phyloP scores from a whole-genome alignment of 2,888 invertebrate genomes.

The Tholera decimalis region DNA sequence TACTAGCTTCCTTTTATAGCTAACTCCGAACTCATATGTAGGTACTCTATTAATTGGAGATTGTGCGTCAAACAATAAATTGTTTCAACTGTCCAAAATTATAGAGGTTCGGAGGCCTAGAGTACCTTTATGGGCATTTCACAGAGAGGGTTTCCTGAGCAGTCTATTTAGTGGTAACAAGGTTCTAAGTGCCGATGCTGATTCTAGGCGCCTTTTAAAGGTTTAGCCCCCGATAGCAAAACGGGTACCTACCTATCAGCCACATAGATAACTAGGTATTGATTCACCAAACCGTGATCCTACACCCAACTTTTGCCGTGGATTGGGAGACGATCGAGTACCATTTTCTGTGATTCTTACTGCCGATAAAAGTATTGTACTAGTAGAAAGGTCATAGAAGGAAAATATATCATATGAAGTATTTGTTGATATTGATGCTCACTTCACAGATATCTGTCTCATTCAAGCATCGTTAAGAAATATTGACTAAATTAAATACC shows the following conservation, averaged over 20 bases:
- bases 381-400: no score
- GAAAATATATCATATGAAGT: no score
- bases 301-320: background rate
- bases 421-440: background rate
- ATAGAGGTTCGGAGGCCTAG: no score
- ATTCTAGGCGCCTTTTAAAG: no score
- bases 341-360: background rate
- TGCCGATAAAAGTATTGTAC: no score
- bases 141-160: no score
- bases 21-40: conserved; percentile 2
- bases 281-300: background rate
- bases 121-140: no score
- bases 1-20: background rate
- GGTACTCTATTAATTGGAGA: conserved; percentile 4
- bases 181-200: no score
- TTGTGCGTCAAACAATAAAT: conserved; percentile 13
- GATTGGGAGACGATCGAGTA: background rate
- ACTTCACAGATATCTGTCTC: background rate
- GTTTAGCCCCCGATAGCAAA: no score
- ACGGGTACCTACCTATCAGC: no score
- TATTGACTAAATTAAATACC: background rate
- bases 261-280: no score
- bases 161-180: no score
- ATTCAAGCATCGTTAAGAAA: background rate
- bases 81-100: background rate